phyloP scores from a whole-genome alignment of 2,113 vertebrate genomes.

The Crypturellus undulatus region DNA sequence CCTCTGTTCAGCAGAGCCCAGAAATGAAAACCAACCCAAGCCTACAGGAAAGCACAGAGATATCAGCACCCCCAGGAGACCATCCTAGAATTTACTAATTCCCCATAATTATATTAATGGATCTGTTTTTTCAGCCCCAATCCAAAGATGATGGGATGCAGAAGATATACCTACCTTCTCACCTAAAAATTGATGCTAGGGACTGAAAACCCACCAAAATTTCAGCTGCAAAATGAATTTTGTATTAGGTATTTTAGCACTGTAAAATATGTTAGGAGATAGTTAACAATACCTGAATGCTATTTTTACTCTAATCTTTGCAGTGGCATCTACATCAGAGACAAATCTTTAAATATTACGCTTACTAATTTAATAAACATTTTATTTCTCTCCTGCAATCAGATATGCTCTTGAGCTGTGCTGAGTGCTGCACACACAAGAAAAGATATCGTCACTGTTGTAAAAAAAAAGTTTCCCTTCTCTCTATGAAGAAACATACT shows the following conservation, averaged over 20 bases:
- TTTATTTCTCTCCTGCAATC: background rate
- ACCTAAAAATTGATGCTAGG: background rate
- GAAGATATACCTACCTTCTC: constrained; percentile 12
- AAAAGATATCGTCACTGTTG: background rate
- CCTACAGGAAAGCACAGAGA: background rate
- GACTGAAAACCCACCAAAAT: background rate
- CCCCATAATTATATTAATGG: constrained; percentile 26
- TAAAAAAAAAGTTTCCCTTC: background rate
- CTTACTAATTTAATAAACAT: background rate
- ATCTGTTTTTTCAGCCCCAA: constrained; percentile 9
- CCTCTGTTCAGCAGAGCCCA: background rate
- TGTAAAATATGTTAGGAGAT: background rate
- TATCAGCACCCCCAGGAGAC: constrained; percentile 4
- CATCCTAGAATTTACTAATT: constrained; percentile 41
- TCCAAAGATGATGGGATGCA: background rate
- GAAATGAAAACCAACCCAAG: background rate
- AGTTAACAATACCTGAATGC: background rate
- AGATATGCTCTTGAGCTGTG: background rate
- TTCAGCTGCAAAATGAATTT: background rate
- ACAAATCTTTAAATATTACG: background rate
- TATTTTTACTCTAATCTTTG: background rate
- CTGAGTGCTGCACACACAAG: background rate
- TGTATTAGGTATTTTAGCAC: background rate
- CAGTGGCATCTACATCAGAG: background rate
- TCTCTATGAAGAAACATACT: background rate